phyloP scores from a whole-genome alignment of 1,140 invertebrate species.

The Rhagoletis zephyria region DNA sequence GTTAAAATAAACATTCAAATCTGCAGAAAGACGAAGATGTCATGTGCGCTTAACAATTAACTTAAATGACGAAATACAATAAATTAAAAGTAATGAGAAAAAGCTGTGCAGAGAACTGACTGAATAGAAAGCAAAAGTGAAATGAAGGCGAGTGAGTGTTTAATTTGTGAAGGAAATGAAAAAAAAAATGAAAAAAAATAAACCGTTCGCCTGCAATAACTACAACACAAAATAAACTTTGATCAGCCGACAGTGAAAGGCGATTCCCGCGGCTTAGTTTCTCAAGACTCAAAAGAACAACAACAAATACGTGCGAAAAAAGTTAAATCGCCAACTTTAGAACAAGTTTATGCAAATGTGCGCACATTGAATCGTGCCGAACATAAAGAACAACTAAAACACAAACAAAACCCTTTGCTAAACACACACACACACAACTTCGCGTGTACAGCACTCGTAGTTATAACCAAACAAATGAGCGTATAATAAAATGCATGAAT shows the following conservation, averaged over 20 bases:
- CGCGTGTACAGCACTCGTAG: no score
- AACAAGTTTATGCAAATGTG: slow-evolving; percentile 49
- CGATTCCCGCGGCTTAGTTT: not conserved
- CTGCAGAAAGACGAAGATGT: not conserved
- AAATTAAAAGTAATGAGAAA: slow-evolving; percentile 3
- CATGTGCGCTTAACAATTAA: slow-evolving; percentile 14
- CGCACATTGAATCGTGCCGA: not conserved
- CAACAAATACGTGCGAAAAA: not conserved
- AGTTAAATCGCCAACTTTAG: slow-evolving; percentile 27
- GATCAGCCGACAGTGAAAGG: not conserved
- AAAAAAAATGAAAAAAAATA: not conserved
- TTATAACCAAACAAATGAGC: not conserved
- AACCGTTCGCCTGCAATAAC: not conserved
- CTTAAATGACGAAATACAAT: slow-evolving; percentile 23
- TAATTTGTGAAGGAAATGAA: not conserved
- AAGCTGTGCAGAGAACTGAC: not conserved
- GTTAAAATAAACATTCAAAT: slow-evolving; percentile 12
- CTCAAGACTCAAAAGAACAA: not conserved
- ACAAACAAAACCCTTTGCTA: not conserved
- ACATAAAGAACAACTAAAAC: not conserved
- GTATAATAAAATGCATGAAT: not conserved
- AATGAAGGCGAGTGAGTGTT: not conserved
- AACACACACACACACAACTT: not conserved
- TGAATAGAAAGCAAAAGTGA: slow-evolving; percentile 5
- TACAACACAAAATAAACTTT: not conserved